Evolutionary conservation across 2,113 vertebrate species (phyloP).

Genomic region (Laticauda colubrina): DNA sequence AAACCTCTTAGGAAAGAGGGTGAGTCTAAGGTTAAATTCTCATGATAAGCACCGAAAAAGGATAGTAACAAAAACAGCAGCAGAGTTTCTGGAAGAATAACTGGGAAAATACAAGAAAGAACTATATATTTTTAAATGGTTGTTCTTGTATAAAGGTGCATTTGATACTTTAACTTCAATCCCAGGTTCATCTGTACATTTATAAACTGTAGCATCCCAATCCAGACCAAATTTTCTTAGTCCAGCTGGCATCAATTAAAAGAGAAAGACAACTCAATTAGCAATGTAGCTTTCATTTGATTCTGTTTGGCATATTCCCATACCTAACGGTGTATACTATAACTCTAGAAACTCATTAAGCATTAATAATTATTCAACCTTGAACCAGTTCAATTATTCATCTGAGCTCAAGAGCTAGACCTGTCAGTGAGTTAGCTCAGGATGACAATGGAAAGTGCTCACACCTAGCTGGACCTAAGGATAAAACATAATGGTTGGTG

Average conservation of each 20-base stretch:
- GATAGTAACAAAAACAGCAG: background rate
- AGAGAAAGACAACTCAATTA: background rate
- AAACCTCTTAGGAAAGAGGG: no score
- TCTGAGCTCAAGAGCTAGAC: conserved; percentile 21
- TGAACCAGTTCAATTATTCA: conserved; percentile 41
- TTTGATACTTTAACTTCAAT: background rate
- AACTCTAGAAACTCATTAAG: conserved; percentile 18
- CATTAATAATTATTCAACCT: conserved; percentile 44
- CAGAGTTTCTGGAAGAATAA: background rate
- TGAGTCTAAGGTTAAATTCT: background rate
- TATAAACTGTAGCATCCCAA: background rate
- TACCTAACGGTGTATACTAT: background rate
- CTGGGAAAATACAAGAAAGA: background rate
- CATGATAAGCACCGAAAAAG: background rate
- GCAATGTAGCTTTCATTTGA: background rate
- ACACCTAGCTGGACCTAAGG: conserved; percentile 13
- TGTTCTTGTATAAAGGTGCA: background rate
- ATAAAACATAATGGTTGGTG: background rate
- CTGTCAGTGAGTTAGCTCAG: conserved; percentile 8
- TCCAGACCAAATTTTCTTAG: background rate
- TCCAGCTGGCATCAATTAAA: background rate
- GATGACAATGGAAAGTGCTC: background rate
- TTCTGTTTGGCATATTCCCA: background rate
- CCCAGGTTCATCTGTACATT: background rate
- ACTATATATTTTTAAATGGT: background rate